Evolutionary conservation across 1,140 invertebrate species (phyloP).

Genomic region (Amphibalanus amphitrite): DNA sequence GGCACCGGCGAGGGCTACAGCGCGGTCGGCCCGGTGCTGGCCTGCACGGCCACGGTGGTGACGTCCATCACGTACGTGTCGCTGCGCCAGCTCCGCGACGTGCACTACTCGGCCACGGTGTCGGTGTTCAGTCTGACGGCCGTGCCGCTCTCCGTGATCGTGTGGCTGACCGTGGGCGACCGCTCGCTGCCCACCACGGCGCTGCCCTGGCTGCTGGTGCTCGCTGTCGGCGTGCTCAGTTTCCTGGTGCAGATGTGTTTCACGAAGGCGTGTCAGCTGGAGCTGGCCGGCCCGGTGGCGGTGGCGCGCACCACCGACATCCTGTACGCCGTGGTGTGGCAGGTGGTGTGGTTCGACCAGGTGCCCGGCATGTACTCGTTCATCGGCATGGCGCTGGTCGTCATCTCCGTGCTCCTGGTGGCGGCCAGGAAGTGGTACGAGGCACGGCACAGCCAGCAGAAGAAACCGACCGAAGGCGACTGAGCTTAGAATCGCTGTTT

Average conservation of each 20-base stretch:
- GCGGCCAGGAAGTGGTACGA: constrained; percentile 70
- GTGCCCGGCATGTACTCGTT: constrained; percentile 62
- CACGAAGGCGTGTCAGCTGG: constrained; percentile 66
- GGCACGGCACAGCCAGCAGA: constrained; percentile 25
- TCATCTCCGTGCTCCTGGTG: constrained; percentile 61
- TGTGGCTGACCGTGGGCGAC: constrained; percentile 54
- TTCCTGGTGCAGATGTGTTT: constrained; percentile 73
- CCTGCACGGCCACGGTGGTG: constrained; percentile 66
- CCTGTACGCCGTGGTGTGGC: constrained; percentile 81
- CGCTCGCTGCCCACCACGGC: constrained; percentile 59
- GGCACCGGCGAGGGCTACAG: constrained; percentile 10
- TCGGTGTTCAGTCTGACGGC: constrained; percentile 76
- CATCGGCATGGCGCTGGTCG: constrained; percentile 61
- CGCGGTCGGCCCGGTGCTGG: constrained; percentile 47
- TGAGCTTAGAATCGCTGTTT: no score
- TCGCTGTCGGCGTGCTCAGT: constrained; percentile 65
- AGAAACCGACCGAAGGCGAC: constrained; percentile 7
- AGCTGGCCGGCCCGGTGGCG: constrained; percentile 74
- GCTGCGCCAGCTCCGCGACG: constrained; percentile 59
- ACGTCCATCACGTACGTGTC: constrained; percentile 75
- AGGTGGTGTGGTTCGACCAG: constrained; percentile 39
- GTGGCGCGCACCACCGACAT: constrained; percentile 80
- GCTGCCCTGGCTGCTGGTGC: constrained; percentile 54
- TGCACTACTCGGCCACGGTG: constrained; percentile 84
- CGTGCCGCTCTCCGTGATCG: constrained; percentile 55